A percentile compares a stretch with the other conserved stretches of the same genome.
Evolutionary conservation across 1,140 invertebrate species (phyloP).

Genomic region (Heliconius himera): DNA sequence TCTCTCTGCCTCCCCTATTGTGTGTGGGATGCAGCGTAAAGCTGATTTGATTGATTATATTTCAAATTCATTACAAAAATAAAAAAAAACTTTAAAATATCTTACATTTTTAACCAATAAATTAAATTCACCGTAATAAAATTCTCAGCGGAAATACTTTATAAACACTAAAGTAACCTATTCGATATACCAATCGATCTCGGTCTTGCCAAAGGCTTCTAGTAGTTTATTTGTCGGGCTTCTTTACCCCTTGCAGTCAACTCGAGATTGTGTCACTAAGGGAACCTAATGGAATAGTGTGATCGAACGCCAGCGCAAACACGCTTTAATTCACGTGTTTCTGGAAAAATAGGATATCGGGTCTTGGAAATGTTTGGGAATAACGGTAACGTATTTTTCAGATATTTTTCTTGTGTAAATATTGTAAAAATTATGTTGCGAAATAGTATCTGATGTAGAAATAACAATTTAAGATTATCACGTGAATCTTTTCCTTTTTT

Average conservation of each 20-base stretch:
- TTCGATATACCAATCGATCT: conserved; percentile 36
- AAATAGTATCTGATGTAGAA: not conserved
- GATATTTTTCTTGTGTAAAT: not conserved
- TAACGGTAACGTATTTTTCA: not conserved
- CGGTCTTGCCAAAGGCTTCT: conserved; percentile 15
- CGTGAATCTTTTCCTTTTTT: too few species aligned
- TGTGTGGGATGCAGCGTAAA: too few species aligned
- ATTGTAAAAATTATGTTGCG: not conserved
- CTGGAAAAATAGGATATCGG: conserved; percentile 10
- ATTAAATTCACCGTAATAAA: not conserved
- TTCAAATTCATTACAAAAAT: too few species aligned
- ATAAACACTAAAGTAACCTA: conserved; percentile 19
- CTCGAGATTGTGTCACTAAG: conserved; percentile 35
- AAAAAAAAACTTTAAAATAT: too few species aligned
- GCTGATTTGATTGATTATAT: too few species aligned
- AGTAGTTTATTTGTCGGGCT: conserved; percentile 36
- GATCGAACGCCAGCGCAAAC: conserved; percentile 35
- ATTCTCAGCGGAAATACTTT: not conserved
- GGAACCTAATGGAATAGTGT: conserved; percentile 39
- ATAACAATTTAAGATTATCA: too few species aligned
- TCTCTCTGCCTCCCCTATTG: too few species aligned
- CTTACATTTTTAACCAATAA: not conserved
- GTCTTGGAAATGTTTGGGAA: not conserved
- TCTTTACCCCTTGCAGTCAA: conserved; percentile 29
- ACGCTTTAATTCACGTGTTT: conserved; percentile 31